A percentile compares a stretch with the other conserved stretches of the same genome.
These are phyloP conservation scores for Subanguina moxae DNA, from an alignment of 1,140 invertebrate genomes.

Conservation along the genomic window DNA sequence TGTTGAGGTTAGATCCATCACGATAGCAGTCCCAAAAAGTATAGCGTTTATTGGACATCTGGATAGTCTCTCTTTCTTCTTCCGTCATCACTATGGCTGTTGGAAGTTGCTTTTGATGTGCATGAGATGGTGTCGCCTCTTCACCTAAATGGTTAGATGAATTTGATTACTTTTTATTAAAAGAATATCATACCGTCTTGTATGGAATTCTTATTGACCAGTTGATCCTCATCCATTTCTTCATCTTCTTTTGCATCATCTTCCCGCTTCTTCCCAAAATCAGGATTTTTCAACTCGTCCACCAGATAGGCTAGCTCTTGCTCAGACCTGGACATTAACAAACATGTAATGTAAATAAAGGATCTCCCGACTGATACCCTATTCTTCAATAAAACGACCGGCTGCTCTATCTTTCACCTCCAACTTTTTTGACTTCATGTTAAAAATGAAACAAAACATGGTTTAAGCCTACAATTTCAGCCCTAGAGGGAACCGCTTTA, in stretches of 20 bases:
- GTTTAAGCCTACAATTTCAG: too few relatives aligned
- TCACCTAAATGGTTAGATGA: not conserved
- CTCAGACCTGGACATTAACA: constrained; percentile 16
- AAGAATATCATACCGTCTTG: not conserved
- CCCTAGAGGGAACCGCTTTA: too few relatives aligned
- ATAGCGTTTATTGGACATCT: constrained; percentile 22
- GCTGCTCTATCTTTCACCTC: too few relatives aligned
- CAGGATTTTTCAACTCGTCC: constrained; percentile 22
- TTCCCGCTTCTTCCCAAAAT: constrained; percentile 26
- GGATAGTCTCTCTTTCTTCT: constrained; percentile 16
- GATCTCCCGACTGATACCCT: too few relatives aligned
- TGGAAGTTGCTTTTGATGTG: not conserved
- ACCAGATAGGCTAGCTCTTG: constrained; percentile 27
- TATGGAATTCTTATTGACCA: constrained; percentile 20
- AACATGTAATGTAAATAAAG: not conserved
- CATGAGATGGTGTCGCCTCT: not conserved
- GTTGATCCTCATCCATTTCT: constrained; percentile 40
- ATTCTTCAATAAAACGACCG: too few relatives aligned
- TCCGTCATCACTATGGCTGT: constrained; percentile 18
- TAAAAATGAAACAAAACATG: too few relatives aligned
- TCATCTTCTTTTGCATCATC: constrained; percentile 33
- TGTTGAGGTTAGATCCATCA: constrained; percentile 31
- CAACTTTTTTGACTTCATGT: too few relatives aligned
- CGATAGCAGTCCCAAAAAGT: constrained; percentile 30
- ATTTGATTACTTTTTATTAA: not conserved